phyloP scores from a whole-genome alignment of 2,797 vertebrate species.

The Notolepis coatsorum region DNA sequence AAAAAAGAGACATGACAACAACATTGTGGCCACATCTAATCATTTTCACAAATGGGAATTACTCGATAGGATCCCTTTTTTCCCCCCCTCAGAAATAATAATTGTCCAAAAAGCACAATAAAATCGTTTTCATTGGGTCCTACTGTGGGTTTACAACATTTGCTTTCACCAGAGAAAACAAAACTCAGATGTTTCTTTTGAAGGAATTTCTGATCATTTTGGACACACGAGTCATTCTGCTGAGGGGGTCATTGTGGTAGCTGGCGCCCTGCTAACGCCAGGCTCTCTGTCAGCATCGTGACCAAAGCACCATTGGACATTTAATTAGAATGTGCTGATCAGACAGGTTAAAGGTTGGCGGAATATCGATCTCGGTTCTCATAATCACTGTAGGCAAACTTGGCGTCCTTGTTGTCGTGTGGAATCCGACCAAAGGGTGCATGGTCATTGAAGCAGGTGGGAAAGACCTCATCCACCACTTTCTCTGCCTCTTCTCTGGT shows the following conservation, averaged over 20 bases:
- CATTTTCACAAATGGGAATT: slow-evolving; percentile 19
- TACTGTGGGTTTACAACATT: background rate
- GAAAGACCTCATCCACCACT: slow-evolving; percentile 93
- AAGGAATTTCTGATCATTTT: slow-evolving; percentile 10
- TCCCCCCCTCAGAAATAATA: slow-evolving; percentile 29
- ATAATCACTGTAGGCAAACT: slow-evolving; percentile 88
- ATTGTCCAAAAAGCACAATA: slow-evolving; percentile 29
- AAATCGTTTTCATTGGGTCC: slow-evolving; percentile 14
- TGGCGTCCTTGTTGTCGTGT: slow-evolving; percentile 87
- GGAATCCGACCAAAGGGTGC: slow-evolving; percentile 97
- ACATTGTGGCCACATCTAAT: slow-evolving; percentile 12
- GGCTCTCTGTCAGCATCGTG: background rate
- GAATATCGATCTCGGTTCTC: slow-evolving; percentile 90
- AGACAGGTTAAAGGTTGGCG: slow-evolving; percentile 85
- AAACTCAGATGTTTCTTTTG: slow-evolving; percentile 17
- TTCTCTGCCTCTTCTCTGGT: slow-evolving; percentile 87
- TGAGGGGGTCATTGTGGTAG: background rate
- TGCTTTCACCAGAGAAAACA: slow-evolving; percentile 3
- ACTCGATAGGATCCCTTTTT: background rate
- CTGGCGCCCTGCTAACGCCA: background rate
- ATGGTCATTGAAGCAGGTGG: slow-evolving; percentile 93
- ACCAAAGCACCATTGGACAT: slow-evolving; percentile 28
- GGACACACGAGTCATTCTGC: slow-evolving; percentile 14
- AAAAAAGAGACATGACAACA: slow-evolving; percentile 22
- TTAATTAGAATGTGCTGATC: background rate